phyloP scores from a whole-genome alignment of 2,797 vertebrate species.

The Sylvilagus floridanus region DNA sequence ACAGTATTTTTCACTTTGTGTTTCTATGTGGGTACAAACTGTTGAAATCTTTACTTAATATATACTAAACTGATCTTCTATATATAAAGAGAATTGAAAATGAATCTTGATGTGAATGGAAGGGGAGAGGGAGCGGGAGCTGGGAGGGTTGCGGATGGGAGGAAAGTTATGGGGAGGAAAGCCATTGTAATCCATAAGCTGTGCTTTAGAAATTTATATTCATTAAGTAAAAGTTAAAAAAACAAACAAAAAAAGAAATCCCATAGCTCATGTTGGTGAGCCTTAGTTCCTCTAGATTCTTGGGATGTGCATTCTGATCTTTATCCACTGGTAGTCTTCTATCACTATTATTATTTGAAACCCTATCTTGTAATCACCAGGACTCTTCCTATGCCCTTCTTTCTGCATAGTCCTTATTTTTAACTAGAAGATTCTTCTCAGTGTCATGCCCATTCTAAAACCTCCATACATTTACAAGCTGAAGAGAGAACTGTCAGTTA shows the following conservation, averaged over 20 bases:
- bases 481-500: not conserved
- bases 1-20: too few species aligned
- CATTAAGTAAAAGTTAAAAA: too few species aligned
- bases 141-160: too few species aligned
- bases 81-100: too few species aligned
- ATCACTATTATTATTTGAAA: not conserved
- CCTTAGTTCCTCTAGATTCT: not conserved
- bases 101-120: too few species aligned
- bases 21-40: too few species aligned
- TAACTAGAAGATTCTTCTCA: not conserved
- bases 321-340: not conserved
- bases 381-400: not conserved
- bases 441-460: not conserved
- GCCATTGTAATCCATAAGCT: too few species aligned
- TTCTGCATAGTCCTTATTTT: not conserved
- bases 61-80: too few species aligned
- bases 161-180: too few species aligned
- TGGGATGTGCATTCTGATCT: not conserved
- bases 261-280: not conserved
- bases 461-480: not conserved
- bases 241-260: not conserved
- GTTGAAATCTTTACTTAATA: too few species aligned
- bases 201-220: too few species aligned
- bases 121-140: too few species aligned
- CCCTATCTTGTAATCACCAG: not conserved